Evolutionary conservation across 2,113 vertebrate species (phyloP), one percentile per base, ranked within the genome.

Genomic region (Brachyhypopomus occidentalis): DNA sequence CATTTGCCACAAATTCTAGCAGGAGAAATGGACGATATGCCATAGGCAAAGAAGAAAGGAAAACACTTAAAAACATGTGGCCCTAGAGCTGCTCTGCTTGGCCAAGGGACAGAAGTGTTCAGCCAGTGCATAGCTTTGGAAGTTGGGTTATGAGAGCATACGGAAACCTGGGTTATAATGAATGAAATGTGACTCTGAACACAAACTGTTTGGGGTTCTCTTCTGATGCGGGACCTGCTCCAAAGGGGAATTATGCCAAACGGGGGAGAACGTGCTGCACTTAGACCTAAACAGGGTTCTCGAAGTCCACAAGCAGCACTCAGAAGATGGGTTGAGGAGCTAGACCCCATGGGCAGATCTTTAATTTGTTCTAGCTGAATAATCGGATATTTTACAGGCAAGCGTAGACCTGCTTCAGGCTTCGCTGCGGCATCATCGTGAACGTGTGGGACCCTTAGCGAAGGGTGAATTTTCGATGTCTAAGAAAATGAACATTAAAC

Each of bases 71-170:
- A 36, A 80, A 75, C 5, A 7, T 36, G 52, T 48, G 36, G 30
- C 14, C 55, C 22, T 38, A 59, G 30, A n/a, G 23, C 23, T 58
- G 72, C 27, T n/a, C 60, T 56, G n/a, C 36, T 72, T 9, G 9
- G 34, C 38, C 38, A n/a, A 41, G 34, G 20, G 66, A 70, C 67
- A 62, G 22, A 79, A 79, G 25, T 25, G 58, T 75, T 59, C 30
- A 67, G 58, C 79, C 62, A 58, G 79, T 81, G 79, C 79, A 81
- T 81, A 81, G 79, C 72, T 75, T 75, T 1, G 55, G 75, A 75
- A 20, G 75, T 72, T 41, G 55, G 72, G 30, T 75, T 20, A 70
- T 41, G 20, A 41, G 38, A 70, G 11, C 64, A 8, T 20, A 41
- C 3, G 14, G 11, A 41, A 22, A 70, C 11, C 45, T 52, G 45